Percentiles rank a stretch among this genome's conserved stretches.
phyloP scores from a whole-genome alignment of 2,797 vertebrate species.

The Lithobates pipiens region DNA sequence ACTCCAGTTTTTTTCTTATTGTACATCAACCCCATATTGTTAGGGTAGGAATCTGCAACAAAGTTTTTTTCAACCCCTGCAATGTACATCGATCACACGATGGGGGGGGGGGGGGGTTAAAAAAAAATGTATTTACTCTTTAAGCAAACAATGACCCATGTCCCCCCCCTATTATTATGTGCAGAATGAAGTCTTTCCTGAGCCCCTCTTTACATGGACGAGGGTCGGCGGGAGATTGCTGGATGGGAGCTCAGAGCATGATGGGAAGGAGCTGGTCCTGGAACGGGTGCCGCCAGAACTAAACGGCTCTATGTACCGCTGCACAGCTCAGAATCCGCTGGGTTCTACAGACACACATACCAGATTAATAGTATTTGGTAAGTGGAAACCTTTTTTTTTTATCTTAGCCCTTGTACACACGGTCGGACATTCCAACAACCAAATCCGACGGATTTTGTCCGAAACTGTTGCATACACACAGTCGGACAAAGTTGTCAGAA shows the following conservation, averaged over 20 bases:
- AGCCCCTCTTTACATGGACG: constrained; percentile 93
- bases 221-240: constrained; percentile 87
- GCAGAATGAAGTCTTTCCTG: constrained; percentile 92
- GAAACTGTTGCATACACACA: too few species aligned
- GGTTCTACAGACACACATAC: constrained; percentile 93
- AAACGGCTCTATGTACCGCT: constrained; percentile 94
- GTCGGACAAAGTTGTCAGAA: too few species aligned
- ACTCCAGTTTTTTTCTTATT: too few species aligned
- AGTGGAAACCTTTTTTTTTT: constrained; percentile 30
- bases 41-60: too few species aligned
- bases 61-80: too few species aligned
- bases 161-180: neutral
- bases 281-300: constrained; percentile 90
- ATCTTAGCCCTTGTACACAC: too few species aligned
- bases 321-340: constrained; percentile 92
- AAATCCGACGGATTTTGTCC: too few species aligned
- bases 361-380: constrained; percentile 92
- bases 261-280: constrained; percentile 86
- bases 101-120: too few species aligned
- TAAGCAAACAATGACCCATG: neutral
- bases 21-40: too few species aligned
- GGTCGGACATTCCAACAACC: too few species aligned
- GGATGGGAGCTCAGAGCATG: constrained; percentile 82
- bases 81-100: too few species aligned
- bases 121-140: too few species aligned